Percentiles rank a stretch among this genome's conserved stretches.
Evolutionary conservation across 2,797 vertebrate genomes (phyloP).

Genomic region (Sebastolobus altivelis): DNA sequence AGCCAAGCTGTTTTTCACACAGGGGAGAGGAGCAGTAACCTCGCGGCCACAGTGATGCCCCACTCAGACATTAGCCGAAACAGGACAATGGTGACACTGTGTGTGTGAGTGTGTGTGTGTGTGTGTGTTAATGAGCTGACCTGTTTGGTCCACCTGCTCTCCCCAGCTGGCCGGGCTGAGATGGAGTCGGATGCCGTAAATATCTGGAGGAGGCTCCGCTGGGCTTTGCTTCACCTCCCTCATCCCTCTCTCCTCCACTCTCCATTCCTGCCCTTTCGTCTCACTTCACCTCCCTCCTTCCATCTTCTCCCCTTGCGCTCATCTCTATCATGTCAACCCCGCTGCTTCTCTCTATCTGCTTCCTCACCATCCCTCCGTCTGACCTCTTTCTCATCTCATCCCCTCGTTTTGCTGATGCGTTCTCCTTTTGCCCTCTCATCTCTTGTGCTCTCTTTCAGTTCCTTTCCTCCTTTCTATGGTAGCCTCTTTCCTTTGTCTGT

Average conservation of each 20-base stretch:
- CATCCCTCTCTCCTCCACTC: conserved; percentile 28
- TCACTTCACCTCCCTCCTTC: conserved; percentile 35
- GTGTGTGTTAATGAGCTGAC: conserved; percentile 85
- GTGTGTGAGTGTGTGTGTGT: conserved; percentile 42
- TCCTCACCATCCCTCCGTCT: conserved; percentile 11
- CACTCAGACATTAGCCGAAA: conserved; percentile 53
- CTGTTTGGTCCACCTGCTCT: conserved; percentile 85
- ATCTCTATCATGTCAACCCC: conserved; percentile 26
- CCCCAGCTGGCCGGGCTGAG: conserved; percentile 79
- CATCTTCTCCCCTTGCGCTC: conserved; percentile 31
- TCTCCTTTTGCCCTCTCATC: background rate
- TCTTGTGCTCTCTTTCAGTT: background rate
- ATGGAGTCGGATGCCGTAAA: conserved; percentile 77
- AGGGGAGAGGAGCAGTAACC: conserved; percentile 46
- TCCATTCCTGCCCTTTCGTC: conserved; percentile 31
- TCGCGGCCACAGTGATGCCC: conserved; percentile 35
- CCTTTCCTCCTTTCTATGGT: background rate
- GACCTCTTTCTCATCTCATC: conserved; percentile 39
- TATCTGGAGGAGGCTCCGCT: conserved; percentile 73
- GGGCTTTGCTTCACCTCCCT: conserved; percentile 63
- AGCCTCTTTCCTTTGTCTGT: background rate
- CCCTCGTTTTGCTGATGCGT: background rate
- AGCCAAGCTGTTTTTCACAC: conserved; percentile 48
- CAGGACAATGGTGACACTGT: conserved; percentile 49
- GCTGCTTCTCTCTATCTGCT: conserved; percentile 9